Percentiles rank a stretch among this genome's conserved stretches.
Evolutionary conservation across 2,113 vertebrate genomes (phyloP).

Genomic region (Chunga burmeisteri): DNA sequence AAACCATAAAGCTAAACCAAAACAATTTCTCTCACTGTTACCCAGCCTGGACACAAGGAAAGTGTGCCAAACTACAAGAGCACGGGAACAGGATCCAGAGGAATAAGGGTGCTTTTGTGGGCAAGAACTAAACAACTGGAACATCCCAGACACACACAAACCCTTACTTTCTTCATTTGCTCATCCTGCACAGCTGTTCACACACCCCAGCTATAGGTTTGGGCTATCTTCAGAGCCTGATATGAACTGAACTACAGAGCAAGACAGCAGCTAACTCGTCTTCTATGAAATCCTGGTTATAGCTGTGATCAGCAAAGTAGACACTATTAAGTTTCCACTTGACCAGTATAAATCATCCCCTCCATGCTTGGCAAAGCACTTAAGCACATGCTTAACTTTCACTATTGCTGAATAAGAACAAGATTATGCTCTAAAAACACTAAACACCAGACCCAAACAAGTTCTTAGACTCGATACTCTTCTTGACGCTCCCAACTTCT

Average conservation of each 20-base stretch:
- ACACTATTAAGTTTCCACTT: neutral
- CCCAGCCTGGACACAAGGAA: neutral
- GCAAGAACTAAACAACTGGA: neutral
- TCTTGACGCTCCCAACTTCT: neutral
- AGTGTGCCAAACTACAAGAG: neutral
- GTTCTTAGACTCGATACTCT: neutral
- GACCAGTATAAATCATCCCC: conserved; percentile 17
- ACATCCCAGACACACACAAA: neutral
- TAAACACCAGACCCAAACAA: neutral
- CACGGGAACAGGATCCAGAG: neutral
- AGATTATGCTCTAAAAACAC: neutral
- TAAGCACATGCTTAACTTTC: neutral
- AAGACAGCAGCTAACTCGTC: neutral
- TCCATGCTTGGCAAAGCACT: conserved; percentile 1
- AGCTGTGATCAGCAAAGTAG: neutral
- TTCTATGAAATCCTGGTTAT: neutral
- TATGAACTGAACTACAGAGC: neutral
- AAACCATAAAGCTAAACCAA: neutral
- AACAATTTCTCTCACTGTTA: neutral
- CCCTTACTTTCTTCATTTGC: neutral
- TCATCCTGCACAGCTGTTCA: neutral
- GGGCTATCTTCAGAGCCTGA: neutral
- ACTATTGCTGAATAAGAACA: neutral
- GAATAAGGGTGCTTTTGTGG: neutral
- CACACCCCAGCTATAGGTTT: neutral